phyloP scores from a whole-genome alignment of 2,797 vertebrate species.

The Falco berigora region DNA sequence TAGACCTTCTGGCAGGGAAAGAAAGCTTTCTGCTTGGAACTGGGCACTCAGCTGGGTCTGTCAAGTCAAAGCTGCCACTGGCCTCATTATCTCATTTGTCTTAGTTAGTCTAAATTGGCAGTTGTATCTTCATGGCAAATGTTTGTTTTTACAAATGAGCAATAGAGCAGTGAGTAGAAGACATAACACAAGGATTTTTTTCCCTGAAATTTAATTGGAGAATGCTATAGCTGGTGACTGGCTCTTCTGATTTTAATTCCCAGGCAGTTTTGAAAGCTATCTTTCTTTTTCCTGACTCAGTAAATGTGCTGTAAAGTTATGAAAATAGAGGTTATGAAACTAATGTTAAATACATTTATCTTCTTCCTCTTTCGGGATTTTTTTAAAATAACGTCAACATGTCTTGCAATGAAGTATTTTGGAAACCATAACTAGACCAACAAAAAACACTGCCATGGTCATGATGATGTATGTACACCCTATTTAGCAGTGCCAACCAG shows the following conservation, averaged over 20 bases:
- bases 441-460: neutral
- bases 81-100: constrained; percentile 79
- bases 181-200: neutral
- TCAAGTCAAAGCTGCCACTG: constrained; percentile 69
- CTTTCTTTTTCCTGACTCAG: neutral
- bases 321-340: neutral
- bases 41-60: constrained; percentile 67
- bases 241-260: neutral
- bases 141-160: constrained; percentile 76
- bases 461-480: neutral
- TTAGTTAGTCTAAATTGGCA: constrained; percentile 80
- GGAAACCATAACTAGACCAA: constrained; percentile 9
- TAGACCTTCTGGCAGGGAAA: constrained; percentile 74
- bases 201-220: constrained; percentile 2
- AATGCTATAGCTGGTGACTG: neutral
- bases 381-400: neutral
- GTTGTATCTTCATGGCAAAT: constrained; percentile 77
- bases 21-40: constrained; percentile 63
- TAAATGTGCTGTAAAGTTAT: neutral
- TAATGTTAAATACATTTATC: neutral
- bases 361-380: neutral
- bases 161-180: constrained; percentile 61
- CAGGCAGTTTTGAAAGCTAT: neutral
- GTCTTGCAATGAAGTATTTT: neutral
- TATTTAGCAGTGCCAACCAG: neutral